Base-by-base conservation (phyloP, 2,797 vertebrate genomes). In the Tangara arthus region DNA sequence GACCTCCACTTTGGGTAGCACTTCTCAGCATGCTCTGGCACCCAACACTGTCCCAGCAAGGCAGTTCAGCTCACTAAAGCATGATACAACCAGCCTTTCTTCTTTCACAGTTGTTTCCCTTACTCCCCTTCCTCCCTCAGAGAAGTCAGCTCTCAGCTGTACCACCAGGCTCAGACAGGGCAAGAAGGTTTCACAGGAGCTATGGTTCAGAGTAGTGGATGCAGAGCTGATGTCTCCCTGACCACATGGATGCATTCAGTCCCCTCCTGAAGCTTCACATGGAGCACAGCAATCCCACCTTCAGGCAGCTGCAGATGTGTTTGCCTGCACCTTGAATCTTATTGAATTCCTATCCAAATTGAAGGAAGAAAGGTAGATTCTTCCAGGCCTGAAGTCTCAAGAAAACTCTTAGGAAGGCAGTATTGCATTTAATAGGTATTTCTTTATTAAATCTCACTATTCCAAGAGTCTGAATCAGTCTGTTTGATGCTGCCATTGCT, bases 101-200 rank as follows among this genome's bases (percentile, higher is more conserved):
- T 50, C 71, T 79, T 32, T 23, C 17, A 28, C 37, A 19, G 9
- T 1, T 35, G 26, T 46, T 73, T 15, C 12, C 8, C 27, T 79
- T 69, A 19, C 12, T 47, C 21, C 7, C 16, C 10, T 53, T 66
- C 21, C 39, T 81, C 15, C 26, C 10, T 9, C 37, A 60, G 9
- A 16, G 17, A 82, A 44, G 30, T 39, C 59, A 66, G 17, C 34
- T 64, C 46, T 56, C 27, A 12, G 7, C 27, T 75, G 27, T 32
- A 57, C 32, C 35, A 59, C 35, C 0, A 2, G 34, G 16, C 11
- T 90, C 37, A 52, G 44, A 61, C 0, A 1, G 18, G 19, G 11
- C 26, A 83, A 53, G 15, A 42, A 50, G 15, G 32, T 28, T 65
- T 59, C n/a, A 37, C 28, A 52, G 22, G 12, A 71, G 23, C 34